Evolutionary conservation across 2,888 invertebrate genomes (phyloP).

Genomic region (Apodemia zela): DNA sequence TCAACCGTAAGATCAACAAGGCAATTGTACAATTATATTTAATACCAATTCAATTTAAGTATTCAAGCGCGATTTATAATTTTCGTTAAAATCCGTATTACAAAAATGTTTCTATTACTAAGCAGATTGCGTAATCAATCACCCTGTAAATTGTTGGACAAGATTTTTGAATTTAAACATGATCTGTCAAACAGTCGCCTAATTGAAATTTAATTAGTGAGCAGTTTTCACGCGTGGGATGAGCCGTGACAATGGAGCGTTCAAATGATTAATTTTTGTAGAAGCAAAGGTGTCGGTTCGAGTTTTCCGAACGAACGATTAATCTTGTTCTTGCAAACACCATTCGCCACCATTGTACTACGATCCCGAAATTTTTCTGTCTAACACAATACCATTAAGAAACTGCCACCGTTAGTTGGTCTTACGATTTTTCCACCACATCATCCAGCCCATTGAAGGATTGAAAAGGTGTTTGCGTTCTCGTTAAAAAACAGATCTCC

Average conservation of each 20-base stretch:
- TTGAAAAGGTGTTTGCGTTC: slow-evolving; percentile 80
- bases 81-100: slow-evolving; percentile 1
- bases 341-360: slow-evolving; percentile 59
- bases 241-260: slow-evolving; percentile 69
- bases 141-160: slow-evolving; percentile 51
- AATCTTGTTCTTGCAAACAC: slow-evolving; percentile 73
- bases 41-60: neutral
- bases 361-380: slow-evolving; percentile 74
- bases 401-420: slow-evolving; percentile 76
- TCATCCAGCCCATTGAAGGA: slow-evolving; percentile 69
- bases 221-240: slow-evolving; percentile 67
- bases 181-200: slow-evolving; percentile 71
- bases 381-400: slow-evolving; percentile 73
- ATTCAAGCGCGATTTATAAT: neutral
- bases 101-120: slow-evolving; percentile 5
- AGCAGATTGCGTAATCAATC: slow-evolving; percentile 52
- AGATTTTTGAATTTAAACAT: slow-evolving; percentile 57
- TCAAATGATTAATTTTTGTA: slow-evolving; percentile 78
- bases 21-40: neutral
- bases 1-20: neutral
- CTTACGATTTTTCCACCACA: slow-evolving; percentile 40
- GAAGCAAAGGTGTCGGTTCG: slow-evolving; percentile 50
- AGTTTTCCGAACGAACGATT: slow-evolving; percentile 63
- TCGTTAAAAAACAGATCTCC: slow-evolving; percentile 71
- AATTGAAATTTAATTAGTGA: slow-evolving; percentile 76